Evolutionary conservation across 37 sponge, comb jelly and placozoan genomes (phyloP).

Genomic region (Ephydatia muelleri): DNA sequence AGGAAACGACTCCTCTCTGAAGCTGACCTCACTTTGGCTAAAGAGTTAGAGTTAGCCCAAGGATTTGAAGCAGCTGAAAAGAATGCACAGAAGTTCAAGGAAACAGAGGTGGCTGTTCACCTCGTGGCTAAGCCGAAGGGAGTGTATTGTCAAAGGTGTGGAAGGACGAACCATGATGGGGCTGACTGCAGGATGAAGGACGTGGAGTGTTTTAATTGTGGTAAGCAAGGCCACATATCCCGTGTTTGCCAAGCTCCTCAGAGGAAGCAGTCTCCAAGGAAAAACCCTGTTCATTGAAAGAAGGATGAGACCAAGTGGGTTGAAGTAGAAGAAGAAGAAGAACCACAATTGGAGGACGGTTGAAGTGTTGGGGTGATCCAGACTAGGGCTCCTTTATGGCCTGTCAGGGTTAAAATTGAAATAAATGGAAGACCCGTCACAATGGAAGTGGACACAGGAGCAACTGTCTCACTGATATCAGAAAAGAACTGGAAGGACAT

Average conservation of each 20-base stretch:
- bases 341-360: background rate
- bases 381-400: background rate
- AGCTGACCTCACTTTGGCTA: slow-evolving; percentile 5
- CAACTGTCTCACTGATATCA: background rate
- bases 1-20: slow-evolving; percentile 2
- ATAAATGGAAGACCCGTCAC: background rate
- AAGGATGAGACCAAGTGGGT: background rate
- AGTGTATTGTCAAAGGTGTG: background rate
- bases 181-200: background rate
- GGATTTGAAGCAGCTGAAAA: slow-evolving; percentile 17
- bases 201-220: background rate
- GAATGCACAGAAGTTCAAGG: slow-evolving; percentile 5
- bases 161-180: background rate
- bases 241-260: background rate
- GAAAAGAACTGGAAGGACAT: background rate
- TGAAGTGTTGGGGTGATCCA: background rate
- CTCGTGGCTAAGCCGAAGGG: background rate
- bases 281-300: background rate
- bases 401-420: background rate
- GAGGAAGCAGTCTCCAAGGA: background rate
- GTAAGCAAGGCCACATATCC: background rate
- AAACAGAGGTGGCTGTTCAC: too few species aligned
- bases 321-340: background rate
- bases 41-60: background rate
- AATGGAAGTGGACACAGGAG: slow-evolving; percentile 11